Evolutionary conservation across 2,113 vertebrate genomes (phyloP).

Genomic region (Phrynocephalus versicolor): DNA sequence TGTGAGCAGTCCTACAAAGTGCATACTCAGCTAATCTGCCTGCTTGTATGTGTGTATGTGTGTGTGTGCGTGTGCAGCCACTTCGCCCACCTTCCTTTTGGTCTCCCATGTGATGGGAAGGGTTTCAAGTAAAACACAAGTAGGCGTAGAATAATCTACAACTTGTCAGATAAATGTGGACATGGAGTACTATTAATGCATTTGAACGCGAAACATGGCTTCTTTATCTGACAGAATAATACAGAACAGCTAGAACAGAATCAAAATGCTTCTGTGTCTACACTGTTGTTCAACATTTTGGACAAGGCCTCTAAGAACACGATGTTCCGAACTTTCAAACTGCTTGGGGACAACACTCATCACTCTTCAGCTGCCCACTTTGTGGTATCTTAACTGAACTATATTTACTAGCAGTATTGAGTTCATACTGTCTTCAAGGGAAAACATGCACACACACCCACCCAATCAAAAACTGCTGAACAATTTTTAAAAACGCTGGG

Average conservation of each 20-base stretch:
- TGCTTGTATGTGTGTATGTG: conserved; percentile 51
- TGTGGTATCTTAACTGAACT: not conserved
- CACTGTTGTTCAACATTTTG: accelerated
- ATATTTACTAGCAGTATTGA: not conserved
- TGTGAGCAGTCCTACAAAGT: conserved; percentile 58
- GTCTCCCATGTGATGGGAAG: conserved; percentile 62
- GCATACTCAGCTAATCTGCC: conserved; percentile 68
- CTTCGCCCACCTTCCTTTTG: conserved; percentile 73
- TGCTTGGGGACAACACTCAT: not conserved
- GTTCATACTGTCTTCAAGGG: not conserved
- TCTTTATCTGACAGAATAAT: conserved; percentile 49
- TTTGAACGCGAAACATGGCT: conserved; percentile 62
- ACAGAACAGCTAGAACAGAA: conserved; percentile 23
- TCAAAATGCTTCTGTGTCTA: not conserved
- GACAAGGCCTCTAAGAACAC: not conserved
- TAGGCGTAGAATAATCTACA: conserved; percentile 63
- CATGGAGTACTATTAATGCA: conserved; percentile 32
- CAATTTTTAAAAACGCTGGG: not conserved
- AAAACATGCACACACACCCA: not conserved
- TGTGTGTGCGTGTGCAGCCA: conserved; percentile 38
- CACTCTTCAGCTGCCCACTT: not conserved
- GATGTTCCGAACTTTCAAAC: not conserved
- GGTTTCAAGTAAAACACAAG: conserved; percentile 72
- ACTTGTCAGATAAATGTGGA: conserved; percentile 49
- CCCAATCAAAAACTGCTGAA: not conserved